Conservation (phyloP, 2,113 vertebrate genomes). For the Trochalopteron elliotii region DNA sequence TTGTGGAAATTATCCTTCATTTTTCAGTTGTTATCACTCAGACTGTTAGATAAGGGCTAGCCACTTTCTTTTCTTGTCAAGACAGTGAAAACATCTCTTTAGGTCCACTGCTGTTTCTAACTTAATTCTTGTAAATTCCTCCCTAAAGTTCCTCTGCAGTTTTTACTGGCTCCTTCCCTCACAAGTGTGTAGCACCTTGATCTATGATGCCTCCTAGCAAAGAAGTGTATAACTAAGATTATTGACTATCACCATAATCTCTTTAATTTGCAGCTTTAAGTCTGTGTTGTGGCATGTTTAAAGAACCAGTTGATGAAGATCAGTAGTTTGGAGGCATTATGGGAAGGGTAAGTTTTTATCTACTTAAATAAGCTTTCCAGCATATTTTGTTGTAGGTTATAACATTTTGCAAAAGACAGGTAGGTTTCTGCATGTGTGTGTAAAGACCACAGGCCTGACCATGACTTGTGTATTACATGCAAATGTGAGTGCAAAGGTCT, state of each 20-base stretch:
- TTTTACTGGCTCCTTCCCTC: neutral
- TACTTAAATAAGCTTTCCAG: neutral
- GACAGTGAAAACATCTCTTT: neutral
- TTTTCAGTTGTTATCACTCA: neutral
- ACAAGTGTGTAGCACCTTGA: neutral
- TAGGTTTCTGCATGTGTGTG: neutral
- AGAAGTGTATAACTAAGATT: neutral
- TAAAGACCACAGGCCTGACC: neutral
- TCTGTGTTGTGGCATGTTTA: slow-evolving; percentile 35
- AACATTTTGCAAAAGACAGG: neutral
- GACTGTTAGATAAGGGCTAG: neutral
- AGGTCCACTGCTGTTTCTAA: neutral
- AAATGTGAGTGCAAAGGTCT: neutral
- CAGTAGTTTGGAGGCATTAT: neutral
- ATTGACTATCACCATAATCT: neutral
- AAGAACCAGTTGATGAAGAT: slow-evolving; percentile 20
- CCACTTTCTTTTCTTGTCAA: neutral
- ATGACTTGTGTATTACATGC: neutral
- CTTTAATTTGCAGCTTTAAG: slow-evolving; percentile 7
- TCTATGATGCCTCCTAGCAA: slow-evolving; percentile 3
- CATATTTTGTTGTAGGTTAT: neutral
- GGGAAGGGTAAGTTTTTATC: neutral
- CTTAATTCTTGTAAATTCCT: neutral
- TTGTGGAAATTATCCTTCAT: neutral
- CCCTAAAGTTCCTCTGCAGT: neutral